Evolutionary conservation across 2,797 vertebrate genomes (phyloP).

Genomic region (Falco berigora): DNA sequence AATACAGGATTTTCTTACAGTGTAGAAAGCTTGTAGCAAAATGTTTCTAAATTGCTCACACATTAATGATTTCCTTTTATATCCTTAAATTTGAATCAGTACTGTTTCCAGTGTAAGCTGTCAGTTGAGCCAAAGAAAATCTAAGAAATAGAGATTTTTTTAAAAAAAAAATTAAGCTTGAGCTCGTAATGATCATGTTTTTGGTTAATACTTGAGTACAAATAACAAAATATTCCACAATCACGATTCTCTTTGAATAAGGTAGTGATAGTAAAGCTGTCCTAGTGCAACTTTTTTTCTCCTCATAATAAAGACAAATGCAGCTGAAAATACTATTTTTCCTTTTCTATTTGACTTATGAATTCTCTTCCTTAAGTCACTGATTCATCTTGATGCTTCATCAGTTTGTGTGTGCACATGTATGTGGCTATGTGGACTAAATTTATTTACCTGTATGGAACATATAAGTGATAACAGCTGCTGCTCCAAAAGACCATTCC

Average conservation of each 20-base stretch:
- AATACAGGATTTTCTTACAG: not conserved
- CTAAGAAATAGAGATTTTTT: not conserved
- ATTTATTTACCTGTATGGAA: not conserved
- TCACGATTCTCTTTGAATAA: not conserved
- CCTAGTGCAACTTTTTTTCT: not conserved
- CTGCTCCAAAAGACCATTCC: constrained; percentile 29
- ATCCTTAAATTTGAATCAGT: not conserved
- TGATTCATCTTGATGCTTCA: not conserved
- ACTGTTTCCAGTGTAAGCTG: not conserved
- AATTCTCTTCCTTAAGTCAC: not conserved
- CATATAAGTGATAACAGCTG: not conserved
- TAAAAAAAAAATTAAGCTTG: not conserved
- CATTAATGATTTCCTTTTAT: not conserved
- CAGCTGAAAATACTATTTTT: not conserved
- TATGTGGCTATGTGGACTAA: not conserved
- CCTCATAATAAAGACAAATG: not conserved
- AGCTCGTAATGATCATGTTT: not conserved
- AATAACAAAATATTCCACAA: not conserved
- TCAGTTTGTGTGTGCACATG: rapidly evolving
- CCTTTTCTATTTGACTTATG: not conserved
- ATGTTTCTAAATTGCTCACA: not conserved
- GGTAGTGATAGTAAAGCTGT: not conserved
- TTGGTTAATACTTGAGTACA: not conserved
- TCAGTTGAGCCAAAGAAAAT: not conserved
- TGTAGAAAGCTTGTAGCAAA: not conserved